A percentile compares a stretch with the other conserved stretches of the same genome.
These are phyloP conservation scores for Anticlea derivata DNA, from an alignment of 2,888 invertebrate genomes.

Conservation along the genomic window DNA sequence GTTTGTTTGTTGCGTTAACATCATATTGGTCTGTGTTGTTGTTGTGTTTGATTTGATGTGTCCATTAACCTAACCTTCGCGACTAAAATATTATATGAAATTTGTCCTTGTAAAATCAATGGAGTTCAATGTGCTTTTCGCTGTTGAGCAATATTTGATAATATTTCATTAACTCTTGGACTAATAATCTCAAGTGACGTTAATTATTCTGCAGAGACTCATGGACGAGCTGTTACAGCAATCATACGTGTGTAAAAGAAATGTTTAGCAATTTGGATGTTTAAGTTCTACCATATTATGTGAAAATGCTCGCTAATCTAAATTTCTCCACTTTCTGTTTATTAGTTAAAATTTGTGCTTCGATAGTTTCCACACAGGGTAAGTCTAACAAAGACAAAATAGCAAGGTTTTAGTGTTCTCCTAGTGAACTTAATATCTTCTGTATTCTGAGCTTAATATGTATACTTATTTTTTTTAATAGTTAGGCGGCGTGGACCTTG, in stretches of 20 bases:
- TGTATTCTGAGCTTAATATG: too few relatives aligned
- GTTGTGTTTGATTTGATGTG: background rate
- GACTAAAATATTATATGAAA: background rate
- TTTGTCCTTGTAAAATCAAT: background rate
- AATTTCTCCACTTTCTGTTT: background rate
- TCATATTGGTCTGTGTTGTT: too few relatives aligned
- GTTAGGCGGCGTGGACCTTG: too few relatives aligned
- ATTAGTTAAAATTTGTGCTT: conserved; percentile 9
- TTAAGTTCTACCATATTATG: background rate
- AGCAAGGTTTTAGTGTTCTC: too few relatives aligned
- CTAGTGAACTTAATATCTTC: too few relatives aligned
- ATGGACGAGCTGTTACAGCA: background rate
- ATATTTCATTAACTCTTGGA: background rate
- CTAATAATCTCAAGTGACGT: background rate
- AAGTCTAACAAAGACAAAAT: too few relatives aligned
- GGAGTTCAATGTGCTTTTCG: background rate
- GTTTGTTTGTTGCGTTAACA: too few relatives aligned
- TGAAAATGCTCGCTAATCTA: conserved; percentile 13
- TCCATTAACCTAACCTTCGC: background rate
- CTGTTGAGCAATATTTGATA: background rate
- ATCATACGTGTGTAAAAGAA: background rate
- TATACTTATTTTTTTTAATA: too few relatives aligned
- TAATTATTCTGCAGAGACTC: background rate
- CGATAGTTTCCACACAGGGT: conserved; percentile 17
- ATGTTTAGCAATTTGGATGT: too few relatives aligned